Percentiles rank a stretch among this genome's conserved stretches.
Evolutionary conservation across 2,797 vertebrate genomes (phyloP).

Genomic region (Corythornis leucogaster): DNA sequence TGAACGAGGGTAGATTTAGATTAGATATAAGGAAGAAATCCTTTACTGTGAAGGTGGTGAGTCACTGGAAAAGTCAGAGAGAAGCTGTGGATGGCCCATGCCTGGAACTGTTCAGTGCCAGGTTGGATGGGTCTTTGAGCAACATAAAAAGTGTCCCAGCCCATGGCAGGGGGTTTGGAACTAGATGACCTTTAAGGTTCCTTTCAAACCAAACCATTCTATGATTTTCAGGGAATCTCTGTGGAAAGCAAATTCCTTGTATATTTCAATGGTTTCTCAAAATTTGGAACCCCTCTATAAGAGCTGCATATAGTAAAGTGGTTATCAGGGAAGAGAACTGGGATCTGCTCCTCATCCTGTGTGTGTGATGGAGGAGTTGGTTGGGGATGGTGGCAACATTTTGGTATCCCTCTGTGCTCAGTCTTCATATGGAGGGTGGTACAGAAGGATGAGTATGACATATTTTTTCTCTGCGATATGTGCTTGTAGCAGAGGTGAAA

Average conservation of each 20-base stretch:
- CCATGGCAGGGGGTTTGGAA: background rate
- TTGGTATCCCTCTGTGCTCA: background rate
- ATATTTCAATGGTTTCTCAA: background rate
- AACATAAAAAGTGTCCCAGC: background rate
- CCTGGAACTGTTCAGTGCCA: background rate
- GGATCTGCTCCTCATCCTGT: background rate
- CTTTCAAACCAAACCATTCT: background rate
- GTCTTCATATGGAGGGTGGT: background rate
- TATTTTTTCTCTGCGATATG: background rate
- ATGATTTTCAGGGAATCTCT: background rate
- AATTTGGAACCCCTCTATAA: background rate
- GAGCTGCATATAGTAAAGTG: background rate
- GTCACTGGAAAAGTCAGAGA: background rate
- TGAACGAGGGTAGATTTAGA: background rate
- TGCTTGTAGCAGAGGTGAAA: background rate
- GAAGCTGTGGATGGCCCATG: background rate
- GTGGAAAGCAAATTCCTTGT: background rate
- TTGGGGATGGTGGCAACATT: background rate
- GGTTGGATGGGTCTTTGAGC: background rate
- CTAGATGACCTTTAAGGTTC: background rate
- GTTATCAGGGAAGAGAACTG: background rate
- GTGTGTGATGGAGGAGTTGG: background rate
- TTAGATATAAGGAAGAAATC: background rate
- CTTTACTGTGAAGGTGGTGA: background rate
- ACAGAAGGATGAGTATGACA: rapidly evolving